phyloP scores from a whole-genome alignment of 2,113 vertebrate genomes.

The Laterallus jamaicensis region DNA sequence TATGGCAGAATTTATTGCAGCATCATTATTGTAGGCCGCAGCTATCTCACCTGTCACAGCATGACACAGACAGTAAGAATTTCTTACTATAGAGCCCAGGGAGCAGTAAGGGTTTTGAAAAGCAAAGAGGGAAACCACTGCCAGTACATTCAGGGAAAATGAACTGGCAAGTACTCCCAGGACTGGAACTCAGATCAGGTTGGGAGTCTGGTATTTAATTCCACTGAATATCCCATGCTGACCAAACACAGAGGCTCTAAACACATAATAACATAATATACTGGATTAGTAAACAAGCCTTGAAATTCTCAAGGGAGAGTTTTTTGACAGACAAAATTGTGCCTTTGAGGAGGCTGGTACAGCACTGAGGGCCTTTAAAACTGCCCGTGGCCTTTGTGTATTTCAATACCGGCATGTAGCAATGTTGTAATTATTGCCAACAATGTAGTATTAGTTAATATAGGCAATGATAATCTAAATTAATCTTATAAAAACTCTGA shows the following conservation, averaged over 20 bases:
- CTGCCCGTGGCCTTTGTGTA: too few species aligned
- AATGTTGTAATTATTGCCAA: neutral
- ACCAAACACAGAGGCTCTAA: neutral
- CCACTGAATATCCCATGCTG: neutral
- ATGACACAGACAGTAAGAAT: fast-evolving
- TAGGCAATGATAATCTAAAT: neutral
- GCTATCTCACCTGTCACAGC: neutral
- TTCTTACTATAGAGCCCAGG: neutral
- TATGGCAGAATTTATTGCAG: neutral
- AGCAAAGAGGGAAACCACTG: neutral
- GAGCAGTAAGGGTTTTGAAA: neutral
- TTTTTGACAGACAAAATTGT: neutral
- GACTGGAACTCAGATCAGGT: neutral
- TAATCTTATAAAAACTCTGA: neutral
- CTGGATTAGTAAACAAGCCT: neutral
- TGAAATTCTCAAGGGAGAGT: neutral
- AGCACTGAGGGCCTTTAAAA: neutral
- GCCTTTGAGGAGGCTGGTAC: neutral
- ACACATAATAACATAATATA: neutral
- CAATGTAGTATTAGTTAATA: neutral
- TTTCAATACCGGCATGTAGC: fast-evolving
- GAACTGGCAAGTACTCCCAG: neutral
- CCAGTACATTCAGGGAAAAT: neutral
- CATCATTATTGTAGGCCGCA: neutral
- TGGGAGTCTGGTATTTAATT: neutral